These are phyloP conservation scores for Drosophila pseudoananassae DNA, from an alignment of 1,140 invertebrate genomes.

Conservation along the genomic window DNA sequence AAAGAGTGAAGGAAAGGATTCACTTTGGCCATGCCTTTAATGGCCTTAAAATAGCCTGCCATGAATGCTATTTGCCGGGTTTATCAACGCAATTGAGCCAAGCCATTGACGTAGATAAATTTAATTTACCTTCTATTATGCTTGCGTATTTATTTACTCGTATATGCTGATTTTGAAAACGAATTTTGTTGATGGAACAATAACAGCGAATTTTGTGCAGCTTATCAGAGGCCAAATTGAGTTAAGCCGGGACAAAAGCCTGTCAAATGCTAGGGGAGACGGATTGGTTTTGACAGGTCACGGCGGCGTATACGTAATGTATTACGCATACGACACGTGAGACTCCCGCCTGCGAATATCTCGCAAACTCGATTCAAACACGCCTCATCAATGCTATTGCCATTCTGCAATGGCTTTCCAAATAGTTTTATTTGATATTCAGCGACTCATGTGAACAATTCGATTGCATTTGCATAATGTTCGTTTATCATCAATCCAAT, in stretches of 20 bases:
- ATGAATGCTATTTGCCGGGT: constrained; percentile 64
- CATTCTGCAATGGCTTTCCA: constrained; percentile 9
- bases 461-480: constrained; percentile 39
- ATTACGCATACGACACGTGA: constrained; percentile 54
- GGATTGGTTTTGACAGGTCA: constrained; percentile 28
- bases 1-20: constrained; percentile 55
- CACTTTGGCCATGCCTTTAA: constrained; percentile 60
- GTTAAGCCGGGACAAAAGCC: constrained; percentile 51
- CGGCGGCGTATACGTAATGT: constrained; percentile 57
- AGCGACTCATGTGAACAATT: constrained; percentile 2
- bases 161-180: constrained; percentile 58
- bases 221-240: constrained; percentile 68
- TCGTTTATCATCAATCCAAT: constrained; percentile 4
- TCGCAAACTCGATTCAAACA: constrained; percentile 6
- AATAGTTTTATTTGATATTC: constrained; percentile 19
- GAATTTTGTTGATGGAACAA: constrained; percentile 58
- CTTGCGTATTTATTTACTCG: constrained; percentile 46
- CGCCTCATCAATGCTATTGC: constrained; percentile 19
- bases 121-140: constrained; percentile 64
- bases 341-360: background rate
- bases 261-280: constrained; percentile 12
- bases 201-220: constrained; percentile 42
- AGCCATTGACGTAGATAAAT: constrained; percentile 78
- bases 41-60: constrained; percentile 70
- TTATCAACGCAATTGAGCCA: constrained; percentile 72